A percentile compares a stretch with the other conserved stretches of the same genome.
These are phyloP conservation scores for Labeo rohita DNA, from an alignment of 2,113 vertebrate species.

Conservation along the genomic window DNA sequence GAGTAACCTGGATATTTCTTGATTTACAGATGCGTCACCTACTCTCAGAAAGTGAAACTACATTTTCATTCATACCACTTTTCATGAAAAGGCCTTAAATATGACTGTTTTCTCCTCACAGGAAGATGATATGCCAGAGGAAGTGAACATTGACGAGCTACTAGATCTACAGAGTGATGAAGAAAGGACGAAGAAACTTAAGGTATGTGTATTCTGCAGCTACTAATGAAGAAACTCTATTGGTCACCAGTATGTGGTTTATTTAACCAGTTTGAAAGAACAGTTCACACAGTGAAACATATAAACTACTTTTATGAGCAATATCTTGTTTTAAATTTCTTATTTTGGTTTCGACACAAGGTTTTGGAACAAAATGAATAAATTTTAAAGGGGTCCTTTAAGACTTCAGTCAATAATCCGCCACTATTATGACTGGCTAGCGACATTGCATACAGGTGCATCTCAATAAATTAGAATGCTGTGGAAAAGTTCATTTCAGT, in stretches of 20 bases:
- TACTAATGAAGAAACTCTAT: neutral
- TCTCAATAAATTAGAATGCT: too few species aligned
- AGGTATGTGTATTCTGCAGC: slow-evolving; percentile 60
- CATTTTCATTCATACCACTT: neutral
- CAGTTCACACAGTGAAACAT: neutral
- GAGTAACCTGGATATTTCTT: neutral
- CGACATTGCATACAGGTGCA: too few species aligned
- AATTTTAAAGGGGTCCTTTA: too few species aligned
- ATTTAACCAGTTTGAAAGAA: neutral
- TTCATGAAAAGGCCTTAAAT: neutral
- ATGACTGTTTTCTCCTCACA: slow-evolving; percentile 49
- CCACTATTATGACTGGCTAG: too few species aligned
- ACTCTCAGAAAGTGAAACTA: neutral
- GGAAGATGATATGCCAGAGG: slow-evolving; percentile 81
- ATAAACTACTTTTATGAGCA: neutral
- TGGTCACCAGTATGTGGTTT: neutral
- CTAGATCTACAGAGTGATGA: slow-evolving; percentile 77
- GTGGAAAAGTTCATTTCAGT: too few species aligned
- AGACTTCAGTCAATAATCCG: too few species aligned
- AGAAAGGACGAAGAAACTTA: slow-evolving; percentile 70
- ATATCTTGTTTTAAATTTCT: neutral
- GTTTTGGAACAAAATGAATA: neutral
- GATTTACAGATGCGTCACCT: neutral
- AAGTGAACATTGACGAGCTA: slow-evolving; percentile 81
- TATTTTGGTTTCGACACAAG: neutral